Evolutionary conservation across 2,113 vertebrate genomes (phyloP).

Genomic region (Butastur rufipennis): DNA sequence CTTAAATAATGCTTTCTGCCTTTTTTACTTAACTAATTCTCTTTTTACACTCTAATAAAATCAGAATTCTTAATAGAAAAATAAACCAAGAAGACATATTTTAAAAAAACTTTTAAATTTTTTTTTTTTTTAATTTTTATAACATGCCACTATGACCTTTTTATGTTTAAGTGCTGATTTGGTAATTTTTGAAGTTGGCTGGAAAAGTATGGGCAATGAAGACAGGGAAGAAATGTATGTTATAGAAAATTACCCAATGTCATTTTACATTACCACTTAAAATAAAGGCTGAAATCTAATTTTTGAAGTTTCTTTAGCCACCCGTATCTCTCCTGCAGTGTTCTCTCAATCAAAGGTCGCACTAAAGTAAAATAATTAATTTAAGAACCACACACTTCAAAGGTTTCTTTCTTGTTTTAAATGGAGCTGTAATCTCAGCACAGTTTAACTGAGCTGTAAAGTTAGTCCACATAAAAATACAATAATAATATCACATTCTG

Average conservation of each 20-base stretch:
- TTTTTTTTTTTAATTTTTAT: neutral
- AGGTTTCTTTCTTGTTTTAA: neutral
- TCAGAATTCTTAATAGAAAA: neutral
- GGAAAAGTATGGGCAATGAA: neutral
- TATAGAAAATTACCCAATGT: neutral
- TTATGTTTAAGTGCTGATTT: neutral
- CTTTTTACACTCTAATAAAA: neutral
- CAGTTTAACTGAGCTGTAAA: neutral
- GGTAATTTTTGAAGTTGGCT: neutral
- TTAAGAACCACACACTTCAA: neutral
- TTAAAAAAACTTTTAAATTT: neutral
- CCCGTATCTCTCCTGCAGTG: neutral
- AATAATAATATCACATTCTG: neutral
- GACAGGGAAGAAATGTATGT: neutral
- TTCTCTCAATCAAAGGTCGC: neutral
- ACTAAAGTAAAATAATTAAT: neutral
- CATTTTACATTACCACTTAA: neutral
- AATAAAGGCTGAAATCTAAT: neutral
- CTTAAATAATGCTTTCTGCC: neutral
- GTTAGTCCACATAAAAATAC: neutral
- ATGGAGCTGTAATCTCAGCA: neutral
- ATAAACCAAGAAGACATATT: neutral
- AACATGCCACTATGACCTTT: neutral
- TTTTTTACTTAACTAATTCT: neutral
- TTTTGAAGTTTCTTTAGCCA: neutral